Percentiles rank a stretch among this genome's conserved stretches.
Conservation (phyloP, 2,113 vertebrate species). For the Bettongia penicillata region DNA sequence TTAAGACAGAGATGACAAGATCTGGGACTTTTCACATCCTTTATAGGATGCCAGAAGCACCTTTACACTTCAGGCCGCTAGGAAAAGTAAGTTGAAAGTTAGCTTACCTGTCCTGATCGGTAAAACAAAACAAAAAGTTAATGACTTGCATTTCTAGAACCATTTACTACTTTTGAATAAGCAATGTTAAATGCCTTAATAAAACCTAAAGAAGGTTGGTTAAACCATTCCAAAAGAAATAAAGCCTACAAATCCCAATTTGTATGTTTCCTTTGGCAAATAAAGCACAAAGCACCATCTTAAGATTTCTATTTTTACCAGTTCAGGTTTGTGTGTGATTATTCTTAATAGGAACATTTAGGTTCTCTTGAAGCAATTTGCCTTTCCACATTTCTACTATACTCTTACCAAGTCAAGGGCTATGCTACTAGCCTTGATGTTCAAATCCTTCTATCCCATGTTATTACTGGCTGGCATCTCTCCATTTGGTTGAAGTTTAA, state of each 20-base stretch:
- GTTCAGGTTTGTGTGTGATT: constrained; percentile 18
- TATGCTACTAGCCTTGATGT: neutral
- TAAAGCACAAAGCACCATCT: neutral
- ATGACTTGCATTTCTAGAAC: constrained; percentile 16
- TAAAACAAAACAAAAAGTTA: neutral
- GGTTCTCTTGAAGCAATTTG: constrained; percentile 9
- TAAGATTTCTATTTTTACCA: constrained; percentile 26
- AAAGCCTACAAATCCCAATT: neutral
- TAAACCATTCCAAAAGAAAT: constrained; percentile 15
- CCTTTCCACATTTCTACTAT: neutral
- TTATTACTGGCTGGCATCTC: neutral
- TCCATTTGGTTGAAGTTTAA: constrained; percentile 17
- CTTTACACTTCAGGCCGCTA: neutral
- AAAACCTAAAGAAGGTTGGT: constrained; percentile 10
- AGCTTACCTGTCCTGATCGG: neutral
- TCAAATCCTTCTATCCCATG: neutral
- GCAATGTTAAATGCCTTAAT: neutral
- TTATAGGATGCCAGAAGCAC: neutral
- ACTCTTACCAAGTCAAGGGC: constrained; percentile 5
- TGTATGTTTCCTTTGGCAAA: constrained; percentile 27
- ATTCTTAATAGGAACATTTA: constrained; percentile 17
- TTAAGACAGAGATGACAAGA: neutral
- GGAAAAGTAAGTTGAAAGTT: constrained; percentile 17
- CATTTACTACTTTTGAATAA: constrained; percentile 29
- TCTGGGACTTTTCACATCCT: neutral